phyloP scores from a whole-genome alignment of 1,140 invertebrate genomes.

The Drosophila pachea region DNA sequence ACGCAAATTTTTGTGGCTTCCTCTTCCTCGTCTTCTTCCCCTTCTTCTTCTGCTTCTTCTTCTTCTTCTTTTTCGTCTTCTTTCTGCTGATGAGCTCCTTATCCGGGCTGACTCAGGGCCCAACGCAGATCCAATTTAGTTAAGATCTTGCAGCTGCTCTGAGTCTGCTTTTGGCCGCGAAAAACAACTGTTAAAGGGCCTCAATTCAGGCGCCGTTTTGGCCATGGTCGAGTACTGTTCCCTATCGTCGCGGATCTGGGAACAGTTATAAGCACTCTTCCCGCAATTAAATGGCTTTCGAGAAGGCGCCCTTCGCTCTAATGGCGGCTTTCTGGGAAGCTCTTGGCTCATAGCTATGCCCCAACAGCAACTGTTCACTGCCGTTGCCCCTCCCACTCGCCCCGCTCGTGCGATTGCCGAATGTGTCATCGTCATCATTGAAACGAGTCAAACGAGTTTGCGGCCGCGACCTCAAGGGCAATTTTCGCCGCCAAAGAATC shows the following conservation, averaged over 20 bases:
- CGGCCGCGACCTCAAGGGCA: constrained; percentile 30
- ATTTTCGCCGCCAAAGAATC: constrained; percentile 34
- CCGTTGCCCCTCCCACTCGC: neutral
- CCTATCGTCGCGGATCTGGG: no score
- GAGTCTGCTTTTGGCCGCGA: neutral
- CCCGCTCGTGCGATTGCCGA: constrained; percentile 10
- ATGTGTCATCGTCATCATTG: constrained; percentile 21
- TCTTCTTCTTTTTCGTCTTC: no score
- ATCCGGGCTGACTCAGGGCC: neutral
- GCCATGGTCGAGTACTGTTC: neutral
- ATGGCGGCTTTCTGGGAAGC: no score
- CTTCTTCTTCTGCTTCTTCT: no score
- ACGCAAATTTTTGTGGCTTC: neutral
- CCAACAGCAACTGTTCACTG: neutral
- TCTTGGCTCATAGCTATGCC: no score
- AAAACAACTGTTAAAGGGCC: neutral
- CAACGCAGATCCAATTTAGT: neutral
- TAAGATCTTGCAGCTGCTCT: constrained; percentile 4
- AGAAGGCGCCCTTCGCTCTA: no score
- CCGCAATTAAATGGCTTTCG: no score
- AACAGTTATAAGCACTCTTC: no score
- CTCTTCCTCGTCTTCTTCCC: no score
- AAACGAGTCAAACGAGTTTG: constrained; percentile 52
- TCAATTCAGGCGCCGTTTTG: no score
- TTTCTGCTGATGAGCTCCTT: no score